Evolutionary conservation across 2,797 vertebrate genomes (phyloP), one percentile per base, ranked within the genome.

Genomic region (Lithobates pipiens): DNA sequence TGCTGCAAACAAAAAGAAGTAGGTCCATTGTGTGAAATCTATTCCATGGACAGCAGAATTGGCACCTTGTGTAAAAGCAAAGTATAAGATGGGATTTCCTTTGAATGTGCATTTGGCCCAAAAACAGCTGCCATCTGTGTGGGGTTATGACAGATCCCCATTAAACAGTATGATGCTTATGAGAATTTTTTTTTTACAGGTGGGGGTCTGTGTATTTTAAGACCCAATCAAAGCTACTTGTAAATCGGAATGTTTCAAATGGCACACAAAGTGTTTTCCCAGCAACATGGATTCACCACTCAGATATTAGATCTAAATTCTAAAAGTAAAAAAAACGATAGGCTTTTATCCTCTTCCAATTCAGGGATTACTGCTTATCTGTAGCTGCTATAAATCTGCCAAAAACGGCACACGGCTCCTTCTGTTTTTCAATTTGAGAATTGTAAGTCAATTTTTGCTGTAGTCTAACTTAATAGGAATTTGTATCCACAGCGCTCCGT

Each of bases 391-490:
- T 86, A 82, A 82, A 86, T 46, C 78, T 82, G 77, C 63, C 72
- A 68, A 21, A 72, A 76, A 25, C 77, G 32, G 79, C 78, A 27
- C 73, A 23, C 39, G 18, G 2, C 25, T 71, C 36, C 34, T 63
- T 86, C 79, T 71, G 34, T 82, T 76, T 82, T 81, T 72, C 85
- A 86, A 86, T 86, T 82, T 86, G 61, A 70, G 85, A 86, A 82
- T 61, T 71, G 78, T 82, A 86, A 86, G 78, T 86, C 78, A 86
- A 82, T 86, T 82, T 80, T 76, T 71, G 78, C 73, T 76, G 74
- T 71, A 82, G 73, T 76, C 23, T 81, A 86, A 86, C 85, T 82
- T 86, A 86, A 86, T 86, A 71, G 85, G 85, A 82, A 82, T 57
- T 75, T 81, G 63, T 76, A 82, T 73, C 73, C 34, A 32, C 73